Conservation (phyloP, 2,113 vertebrate genomes). For the Erpornis zantholeuca region DNA sequence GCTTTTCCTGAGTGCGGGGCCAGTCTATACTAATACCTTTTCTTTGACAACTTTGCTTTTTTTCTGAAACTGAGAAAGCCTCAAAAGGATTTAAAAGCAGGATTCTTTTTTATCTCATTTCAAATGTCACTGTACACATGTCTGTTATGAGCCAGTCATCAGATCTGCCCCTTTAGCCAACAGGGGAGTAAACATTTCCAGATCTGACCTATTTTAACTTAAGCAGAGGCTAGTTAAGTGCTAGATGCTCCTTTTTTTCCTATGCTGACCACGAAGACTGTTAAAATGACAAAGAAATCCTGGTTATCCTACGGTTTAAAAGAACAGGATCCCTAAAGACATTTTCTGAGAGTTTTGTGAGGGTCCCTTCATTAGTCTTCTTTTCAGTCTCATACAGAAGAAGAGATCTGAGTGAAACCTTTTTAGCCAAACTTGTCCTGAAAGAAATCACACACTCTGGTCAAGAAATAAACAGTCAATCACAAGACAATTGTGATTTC, state of each 20-base stretch:
- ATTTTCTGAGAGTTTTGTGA: neutral
- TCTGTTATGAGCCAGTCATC: neutral
- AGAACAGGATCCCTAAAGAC: neutral
- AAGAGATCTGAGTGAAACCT: neutral
- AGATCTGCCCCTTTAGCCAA: neutral
- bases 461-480: neutral
- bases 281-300: neutral
- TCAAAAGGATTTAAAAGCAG: neutral
- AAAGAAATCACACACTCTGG: neutral
- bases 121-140: neutral
- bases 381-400: neutral
- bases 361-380: neutral
- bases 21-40: neutral
- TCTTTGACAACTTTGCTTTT: neutral
- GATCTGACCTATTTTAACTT: neutral
- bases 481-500: neutral
- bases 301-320: neutral
- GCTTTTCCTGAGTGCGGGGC: neutral
- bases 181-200: neutral
- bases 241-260: neutral
- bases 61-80: neutral
- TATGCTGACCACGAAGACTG: neutral
- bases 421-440: neutral
- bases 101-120: neutral
- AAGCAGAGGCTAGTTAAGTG: neutral